Evolutionary conservation across 2,888 invertebrate genomes (phyloP).

Genomic region (Zelleria hepariella): DNA sequence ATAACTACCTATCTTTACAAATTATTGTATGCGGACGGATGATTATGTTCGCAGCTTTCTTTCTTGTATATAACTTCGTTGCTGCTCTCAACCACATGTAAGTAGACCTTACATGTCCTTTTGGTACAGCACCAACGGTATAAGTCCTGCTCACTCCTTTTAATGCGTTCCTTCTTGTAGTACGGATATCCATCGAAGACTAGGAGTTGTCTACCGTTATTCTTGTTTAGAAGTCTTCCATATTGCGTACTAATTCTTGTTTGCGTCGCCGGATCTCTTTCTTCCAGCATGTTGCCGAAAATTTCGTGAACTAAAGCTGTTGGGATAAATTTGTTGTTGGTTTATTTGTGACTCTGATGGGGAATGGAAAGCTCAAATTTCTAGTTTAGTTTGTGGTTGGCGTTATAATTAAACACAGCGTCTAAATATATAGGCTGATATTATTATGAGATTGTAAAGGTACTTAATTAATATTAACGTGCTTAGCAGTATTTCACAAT

Average conservation of each 20-base stretch:
- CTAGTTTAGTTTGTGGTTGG: not conserved
- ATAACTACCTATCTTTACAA: not conserved
- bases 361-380: not conserved
- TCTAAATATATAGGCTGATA: not conserved
- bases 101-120: not conserved
- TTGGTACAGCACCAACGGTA: not conserved
- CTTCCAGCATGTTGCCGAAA: not conserved
- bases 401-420: not conserved
- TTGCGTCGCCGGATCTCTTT: too few species aligned
- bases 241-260: too few species aligned
- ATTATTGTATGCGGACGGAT: not conserved
- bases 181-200: not conserved
- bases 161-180: not conserved
- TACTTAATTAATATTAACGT: not conserved
- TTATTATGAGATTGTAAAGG: not conserved
- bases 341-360: not conserved
- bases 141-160: not conserved
- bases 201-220: not conserved
- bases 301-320: not conserved
- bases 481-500: not conserved
- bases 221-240: not conserved
- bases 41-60: not conserved
- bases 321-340: not conserved
- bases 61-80: not conserved
- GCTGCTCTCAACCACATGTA: not conserved